A percentile compares a stretch with the other conserved stretches of the same genome.
These are phyloP conservation scores for Chaetogeoica ovagalla DNA, from an alignment of 2,888 invertebrate species.

Conservation along the genomic window DNA sequence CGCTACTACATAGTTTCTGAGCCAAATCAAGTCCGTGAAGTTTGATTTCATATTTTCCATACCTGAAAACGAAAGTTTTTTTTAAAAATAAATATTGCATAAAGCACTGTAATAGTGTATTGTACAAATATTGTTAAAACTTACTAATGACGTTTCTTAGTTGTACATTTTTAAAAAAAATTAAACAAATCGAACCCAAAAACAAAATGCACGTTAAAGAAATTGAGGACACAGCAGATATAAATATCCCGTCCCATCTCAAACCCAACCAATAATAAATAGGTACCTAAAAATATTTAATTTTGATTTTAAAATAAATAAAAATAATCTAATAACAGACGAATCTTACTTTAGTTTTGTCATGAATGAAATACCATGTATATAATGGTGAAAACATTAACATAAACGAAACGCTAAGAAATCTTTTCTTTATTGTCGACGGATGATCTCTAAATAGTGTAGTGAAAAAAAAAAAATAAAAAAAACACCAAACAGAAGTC, in stretches of 20 bases:
- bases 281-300: slow-evolving; percentile 62
- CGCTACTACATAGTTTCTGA: slow-evolving; percentile 86
- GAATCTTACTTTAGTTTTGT: slow-evolving; percentile 56
- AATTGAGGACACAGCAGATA: slow-evolving; percentile 74
- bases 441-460: slow-evolving; percentile 78
- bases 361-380: slow-evolving; percentile 72
- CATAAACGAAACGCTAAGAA: slow-evolving; percentile 81
- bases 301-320: slow-evolving; percentile 6
- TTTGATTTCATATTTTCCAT: slow-evolving; percentile 73
- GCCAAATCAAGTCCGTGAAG: slow-evolving; percentile 77
- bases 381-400: slow-evolving; percentile 79
- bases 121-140: not conserved
- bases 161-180: slow-evolving; percentile 37
- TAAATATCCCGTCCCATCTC: slow-evolving; percentile 71
- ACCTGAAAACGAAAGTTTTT: slow-evolving; percentile 63
- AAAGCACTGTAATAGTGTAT: too few species aligned
- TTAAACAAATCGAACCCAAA: slow-evolving; percentile 77
- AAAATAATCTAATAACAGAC: slow-evolving; percentile 32
- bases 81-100: too few species aligned
- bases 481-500: slow-evolving; percentile 15
- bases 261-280: slow-evolving; percentile 77
- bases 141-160: slow-evolving; percentile 32
- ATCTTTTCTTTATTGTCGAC: slow-evolving; percentile 81
- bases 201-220: slow-evolving; percentile 79
- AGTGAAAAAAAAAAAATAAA: slow-evolving; percentile 44